Conservation (phyloP, 2,888 invertebrate species). For the Eupithecia centaureata region DNA sequence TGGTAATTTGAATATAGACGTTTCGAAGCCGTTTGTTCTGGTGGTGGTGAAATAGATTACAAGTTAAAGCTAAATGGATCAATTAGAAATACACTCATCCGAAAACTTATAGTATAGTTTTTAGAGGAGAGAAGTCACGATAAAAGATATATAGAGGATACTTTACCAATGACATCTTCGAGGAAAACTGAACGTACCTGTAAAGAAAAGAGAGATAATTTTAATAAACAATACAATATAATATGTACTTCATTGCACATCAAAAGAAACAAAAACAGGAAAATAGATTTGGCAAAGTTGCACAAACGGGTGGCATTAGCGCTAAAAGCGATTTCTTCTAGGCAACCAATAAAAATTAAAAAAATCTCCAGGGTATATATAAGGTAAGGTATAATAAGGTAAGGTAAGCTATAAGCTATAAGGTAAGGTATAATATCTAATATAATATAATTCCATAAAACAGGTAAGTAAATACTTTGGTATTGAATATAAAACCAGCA, state of each 20-base stretch:
- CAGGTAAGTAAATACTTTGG: neutral
- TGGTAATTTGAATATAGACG: slow-evolving; percentile 24
- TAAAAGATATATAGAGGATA: no score
- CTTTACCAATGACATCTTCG: neutral
- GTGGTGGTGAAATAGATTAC: slow-evolving; percentile 7
- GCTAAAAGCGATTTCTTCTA: no score
- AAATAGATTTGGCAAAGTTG: no score
- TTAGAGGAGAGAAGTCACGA: no score
- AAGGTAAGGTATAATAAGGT: neutral
- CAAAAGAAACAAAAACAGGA: no score
- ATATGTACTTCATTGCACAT: no score
- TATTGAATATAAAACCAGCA: slow-evolving; percentile 12
- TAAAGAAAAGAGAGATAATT: neutral
- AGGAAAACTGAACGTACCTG: neutral
- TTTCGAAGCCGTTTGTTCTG: slow-evolving; percentile 7
- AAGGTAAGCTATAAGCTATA: no score
- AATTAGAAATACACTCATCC: neutral
- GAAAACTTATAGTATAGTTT: no score
- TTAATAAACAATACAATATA: neutral
- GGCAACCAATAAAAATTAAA: no score
- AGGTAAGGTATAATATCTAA: neutral
- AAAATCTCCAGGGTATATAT: neutral
- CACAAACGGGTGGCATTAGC: no score
- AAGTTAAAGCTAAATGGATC: neutral
- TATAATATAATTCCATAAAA: neutral